These are phyloP conservation scores for Embidobia sp. DNA, from an alignment of 2,888 invertebrate genomes.

Conservation along the genomic window DNA sequence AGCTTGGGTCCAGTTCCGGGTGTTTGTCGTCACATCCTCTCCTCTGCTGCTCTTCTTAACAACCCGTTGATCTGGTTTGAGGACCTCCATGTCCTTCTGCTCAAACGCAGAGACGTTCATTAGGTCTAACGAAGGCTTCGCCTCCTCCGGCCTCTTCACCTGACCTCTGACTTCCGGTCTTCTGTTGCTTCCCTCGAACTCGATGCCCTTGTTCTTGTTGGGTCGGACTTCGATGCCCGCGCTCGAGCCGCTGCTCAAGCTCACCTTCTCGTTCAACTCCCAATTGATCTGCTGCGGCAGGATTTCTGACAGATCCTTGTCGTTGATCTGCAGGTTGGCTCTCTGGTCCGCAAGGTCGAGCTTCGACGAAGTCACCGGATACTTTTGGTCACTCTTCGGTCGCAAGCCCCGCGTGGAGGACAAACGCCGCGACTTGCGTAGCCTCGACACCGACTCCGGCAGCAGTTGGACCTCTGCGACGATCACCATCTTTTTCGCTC, in stretches of 20 bases:
- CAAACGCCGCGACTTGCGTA: constrained; percentile 76
- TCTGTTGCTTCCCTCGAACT: constrained; percentile 71
- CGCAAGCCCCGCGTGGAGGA: constrained; percentile 76
- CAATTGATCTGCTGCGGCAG: constrained; percentile 73
- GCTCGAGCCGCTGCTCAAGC: constrained; percentile 77
- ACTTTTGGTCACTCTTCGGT: constrained; percentile 46
- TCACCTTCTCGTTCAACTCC: constrained; percentile 79
- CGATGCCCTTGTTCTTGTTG: constrained; percentile 69
- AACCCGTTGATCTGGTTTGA: too few relatives aligned
- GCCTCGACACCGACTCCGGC: constrained; percentile 65
- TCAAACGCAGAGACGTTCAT: constrained; percentile 75
- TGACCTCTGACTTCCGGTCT: constrained; percentile 29
- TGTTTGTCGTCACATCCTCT: constrained; percentile 36
- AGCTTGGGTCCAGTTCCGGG: constrained; percentile 70
- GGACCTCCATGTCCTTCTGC: too few relatives aligned
- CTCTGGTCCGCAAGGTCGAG: constrained; percentile 50
- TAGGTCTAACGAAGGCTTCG: constrained; percentile 65
- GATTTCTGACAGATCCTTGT: constrained; percentile 49
- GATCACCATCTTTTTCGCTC: constrained; percentile 67
- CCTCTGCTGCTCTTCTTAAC: constrained; percentile 35
- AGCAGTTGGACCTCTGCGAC: constrained; percentile 56
- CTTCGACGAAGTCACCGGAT: constrained; percentile 28
- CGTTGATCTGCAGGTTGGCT: constrained; percentile 47
- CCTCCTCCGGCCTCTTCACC: not conserved
- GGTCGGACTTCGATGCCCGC: constrained; percentile 73